Evolutionary conservation across 1,140 invertebrate species (phyloP).

Genomic region (Heliconius hermathena): DNA sequence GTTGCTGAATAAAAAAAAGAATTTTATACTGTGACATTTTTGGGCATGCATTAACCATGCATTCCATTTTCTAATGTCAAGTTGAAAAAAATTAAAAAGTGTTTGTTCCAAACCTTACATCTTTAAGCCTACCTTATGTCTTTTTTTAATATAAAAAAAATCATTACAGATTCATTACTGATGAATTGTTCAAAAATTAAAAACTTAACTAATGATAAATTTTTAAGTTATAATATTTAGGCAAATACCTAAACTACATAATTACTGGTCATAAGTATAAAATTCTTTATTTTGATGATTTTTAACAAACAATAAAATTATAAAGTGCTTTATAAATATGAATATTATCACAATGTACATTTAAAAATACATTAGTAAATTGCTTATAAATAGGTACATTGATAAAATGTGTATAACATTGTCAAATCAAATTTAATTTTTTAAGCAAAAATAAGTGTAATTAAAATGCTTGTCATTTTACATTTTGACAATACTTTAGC

Average conservation of each 20-base stretch:
- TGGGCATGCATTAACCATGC: not conserved
- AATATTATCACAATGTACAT: not conserved
- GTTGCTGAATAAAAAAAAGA: not conserved
- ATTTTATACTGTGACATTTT: not conserved
- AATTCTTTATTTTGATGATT: not conserved
- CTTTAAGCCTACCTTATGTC: too few species aligned
- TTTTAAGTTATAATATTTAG: not conserved
- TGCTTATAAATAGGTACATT: not conserved
- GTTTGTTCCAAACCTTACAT: too few species aligned
- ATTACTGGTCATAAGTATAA: not conserved
- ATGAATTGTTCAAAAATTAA: too few species aligned
- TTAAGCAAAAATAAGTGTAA: not conserved
- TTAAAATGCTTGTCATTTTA: slow-evolving; percentile 19
- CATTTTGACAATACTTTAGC: slow-evolving; percentile 30
- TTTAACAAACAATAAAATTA: not conserved
- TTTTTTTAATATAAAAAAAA: too few species aligned
- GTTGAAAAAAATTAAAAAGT: too few species aligned
- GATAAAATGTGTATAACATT: not conserved
- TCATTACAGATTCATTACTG: too few species aligned
- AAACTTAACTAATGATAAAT: too few species aligned
- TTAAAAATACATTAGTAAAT: not conserved
- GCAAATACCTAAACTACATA: not conserved
- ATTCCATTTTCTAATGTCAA: not conserved
- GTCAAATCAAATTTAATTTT: not conserved
- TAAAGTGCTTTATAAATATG: not conserved